These are phyloP conservation scores for Pangasianodon gigas DNA, from an alignment of 2,113 vertebrate genomes.

Conservation along the genomic window DNA sequence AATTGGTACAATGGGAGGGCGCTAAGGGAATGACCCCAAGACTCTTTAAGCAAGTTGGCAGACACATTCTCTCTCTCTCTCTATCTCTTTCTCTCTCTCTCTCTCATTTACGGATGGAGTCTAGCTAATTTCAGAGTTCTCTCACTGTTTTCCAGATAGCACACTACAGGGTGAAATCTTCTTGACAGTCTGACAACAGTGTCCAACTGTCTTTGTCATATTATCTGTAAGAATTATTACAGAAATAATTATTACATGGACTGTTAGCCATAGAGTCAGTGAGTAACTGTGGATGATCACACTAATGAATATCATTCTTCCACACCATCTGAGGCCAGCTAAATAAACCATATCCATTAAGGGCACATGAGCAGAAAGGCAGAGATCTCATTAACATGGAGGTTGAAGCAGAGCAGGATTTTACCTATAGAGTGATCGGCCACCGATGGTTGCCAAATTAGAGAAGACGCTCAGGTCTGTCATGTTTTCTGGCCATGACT, in stretches of 20 bases:
- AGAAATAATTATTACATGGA: neutral
- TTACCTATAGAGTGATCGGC: slow-evolving; percentile 93
- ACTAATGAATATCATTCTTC: neutral
- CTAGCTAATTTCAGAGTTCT: neutral
- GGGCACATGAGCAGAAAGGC: neutral
- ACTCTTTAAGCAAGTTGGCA: slow-evolving; percentile 25
- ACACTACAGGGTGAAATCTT: neutral
- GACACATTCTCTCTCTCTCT: neutral
- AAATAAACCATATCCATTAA: neutral
- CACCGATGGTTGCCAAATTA: slow-evolving; percentile 92
- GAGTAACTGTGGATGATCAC: neutral
- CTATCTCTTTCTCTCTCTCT: neutral
- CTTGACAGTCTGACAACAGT: slow-evolving; percentile 2
- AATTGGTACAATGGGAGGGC: slow-evolving; percentile 64
- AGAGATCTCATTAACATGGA: neutral
- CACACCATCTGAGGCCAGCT: too few relatives aligned
- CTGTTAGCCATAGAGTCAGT: neutral
- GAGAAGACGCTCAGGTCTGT: slow-evolving; percentile 96
- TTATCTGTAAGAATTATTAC: neutral
- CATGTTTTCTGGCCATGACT: slow-evolving; percentile 98
- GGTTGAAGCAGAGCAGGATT: neutral
- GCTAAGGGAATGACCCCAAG: slow-evolving; percentile 56
- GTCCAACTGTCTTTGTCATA: neutral
- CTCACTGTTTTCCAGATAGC: neutral
- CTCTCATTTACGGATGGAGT: neutral